Percentiles rank a stretch among this genome's conserved stretches.
These are phyloP conservation scores for Octopus sinensis DNA, from an alignment of 1,140 invertebrate genomes.

Conservation along the genomic window DNA sequence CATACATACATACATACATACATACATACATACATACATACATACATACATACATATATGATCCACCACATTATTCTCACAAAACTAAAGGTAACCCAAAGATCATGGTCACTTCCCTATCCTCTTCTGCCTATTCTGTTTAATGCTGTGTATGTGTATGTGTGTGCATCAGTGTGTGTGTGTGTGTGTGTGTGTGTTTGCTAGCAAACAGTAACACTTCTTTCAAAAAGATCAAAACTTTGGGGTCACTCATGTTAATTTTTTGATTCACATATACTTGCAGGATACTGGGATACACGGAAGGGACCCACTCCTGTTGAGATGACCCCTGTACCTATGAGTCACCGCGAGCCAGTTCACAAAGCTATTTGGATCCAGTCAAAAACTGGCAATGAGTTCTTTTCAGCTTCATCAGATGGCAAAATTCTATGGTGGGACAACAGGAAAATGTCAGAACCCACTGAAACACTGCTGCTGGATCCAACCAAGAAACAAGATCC, in stretches of 20 bases:
- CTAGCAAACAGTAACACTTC: too few relatives aligned
- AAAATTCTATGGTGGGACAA: slow-evolving; percentile 82
- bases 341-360: slow-evolving; percentile 57
- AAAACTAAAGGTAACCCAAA: too few relatives aligned
- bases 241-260: too few relatives aligned
- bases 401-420: slow-evolving; percentile 84
- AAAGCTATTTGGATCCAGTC: slow-evolving; percentile 57
- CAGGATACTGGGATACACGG: slow-evolving; percentile 55
- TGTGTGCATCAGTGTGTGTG: too few relatives aligned
- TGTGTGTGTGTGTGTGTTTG: too few relatives aligned
- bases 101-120: too few relatives aligned
- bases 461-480: slow-evolving; percentile 79
- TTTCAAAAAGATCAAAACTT: too few relatives aligned
- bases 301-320: slow-evolving; percentile 58
- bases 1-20: neutral
- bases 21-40: neutral
- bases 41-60: neutral
- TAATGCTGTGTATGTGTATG: too few relatives aligned
- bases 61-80: too few relatives aligned
- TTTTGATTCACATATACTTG: too few relatives aligned
- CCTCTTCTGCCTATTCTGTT: too few relatives aligned
- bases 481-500: slow-evolving; percentile 71
- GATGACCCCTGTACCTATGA: slow-evolving; percentile 55
- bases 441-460: slow-evolving; percentile 75
- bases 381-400: slow-evolving; percentile 67